Conservation (phyloP, 2,888 invertebrate genomes). For the Merodon equestris region DNA sequence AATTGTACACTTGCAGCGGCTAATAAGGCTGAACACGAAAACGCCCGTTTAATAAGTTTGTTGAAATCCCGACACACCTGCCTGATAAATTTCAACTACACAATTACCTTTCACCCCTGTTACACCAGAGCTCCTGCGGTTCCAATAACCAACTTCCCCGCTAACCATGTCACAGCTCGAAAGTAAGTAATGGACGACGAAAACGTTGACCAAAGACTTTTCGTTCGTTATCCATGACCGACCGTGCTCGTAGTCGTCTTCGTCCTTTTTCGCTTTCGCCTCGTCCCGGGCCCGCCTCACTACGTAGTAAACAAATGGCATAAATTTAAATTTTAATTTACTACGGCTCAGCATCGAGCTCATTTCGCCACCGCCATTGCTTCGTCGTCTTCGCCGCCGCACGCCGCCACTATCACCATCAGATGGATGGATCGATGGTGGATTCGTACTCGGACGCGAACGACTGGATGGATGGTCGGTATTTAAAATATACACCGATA, state of each 20-base stretch:
- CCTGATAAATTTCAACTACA: slow-evolving; percentile 61
- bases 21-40: slow-evolving; percentile 42
- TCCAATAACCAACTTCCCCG: slow-evolving; percentile 47
- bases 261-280: slow-evolving; percentile 51
- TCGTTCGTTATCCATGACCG: slow-evolving; percentile 17
- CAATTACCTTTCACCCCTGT: slow-evolving; percentile 51
- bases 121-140: not conserved
- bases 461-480: slow-evolving; percentile 56
- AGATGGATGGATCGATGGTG: slow-evolving; percentile 60
- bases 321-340: slow-evolving; percentile 73
- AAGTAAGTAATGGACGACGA: slow-evolving; percentile 49
- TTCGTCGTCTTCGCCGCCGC: slow-evolving; percentile 7
- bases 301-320: slow-evolving; percentile 64
- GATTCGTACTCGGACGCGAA: slow-evolving; percentile 44
- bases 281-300: slow-evolving; percentile 27
- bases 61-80: slow-evolving; percentile 56
- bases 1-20: slow-evolving; percentile 2
- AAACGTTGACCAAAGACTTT: slow-evolving; percentile 46
- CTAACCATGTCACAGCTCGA: slow-evolving; percentile 37
- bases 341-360: slow-evolving; percentile 67
- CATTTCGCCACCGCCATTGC: slow-evolving; percentile 51
- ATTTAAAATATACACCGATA: slow-evolving; percentile 53
- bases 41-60: slow-evolving; percentile 5
- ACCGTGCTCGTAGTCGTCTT: slow-evolving; percentile 50
- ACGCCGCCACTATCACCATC: slow-evolving; percentile 4